Evolutionary conservation across 2,113 vertebrate species (phyloP).

Genomic region (Anoplopoma fimbria): DNA sequence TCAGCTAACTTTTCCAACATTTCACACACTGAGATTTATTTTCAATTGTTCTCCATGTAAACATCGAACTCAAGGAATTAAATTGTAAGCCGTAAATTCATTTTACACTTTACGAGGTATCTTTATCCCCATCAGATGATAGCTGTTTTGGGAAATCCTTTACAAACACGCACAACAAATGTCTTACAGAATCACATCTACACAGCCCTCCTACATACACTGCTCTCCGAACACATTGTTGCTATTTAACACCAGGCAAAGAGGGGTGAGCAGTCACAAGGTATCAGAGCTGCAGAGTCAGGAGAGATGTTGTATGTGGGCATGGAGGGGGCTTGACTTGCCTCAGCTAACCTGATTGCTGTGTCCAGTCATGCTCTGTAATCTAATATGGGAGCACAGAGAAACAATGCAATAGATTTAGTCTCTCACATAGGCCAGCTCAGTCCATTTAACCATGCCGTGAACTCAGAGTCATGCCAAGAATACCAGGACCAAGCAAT

Average conservation of each 20-base stretch:
- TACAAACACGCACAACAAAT: conserved; percentile 23
- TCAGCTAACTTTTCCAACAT: not conserved
- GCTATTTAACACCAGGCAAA: conserved; percentile 29
- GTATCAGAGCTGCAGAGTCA: conserved; percentile 43
- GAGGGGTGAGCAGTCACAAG: conserved; percentile 38
- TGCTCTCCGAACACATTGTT: conserved; percentile 25
- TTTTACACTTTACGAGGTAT: not conserved
- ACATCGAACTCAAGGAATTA: not conserved
- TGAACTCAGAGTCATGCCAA: conserved; percentile 52
- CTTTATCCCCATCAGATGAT: not conserved
- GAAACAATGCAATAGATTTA: conserved; percentile 66
- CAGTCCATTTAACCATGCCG: conserved; percentile 43
- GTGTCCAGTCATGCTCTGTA: conserved; percentile 64
- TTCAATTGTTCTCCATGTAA: not conserved
- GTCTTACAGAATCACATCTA: conserved; percentile 3
- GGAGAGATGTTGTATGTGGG: conserved; percentile 27
- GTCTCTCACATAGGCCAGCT: conserved; percentile 19
- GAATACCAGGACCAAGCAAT: conserved; percentile 58
- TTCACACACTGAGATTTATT: not conserved
- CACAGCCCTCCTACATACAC: conserved; percentile 12
- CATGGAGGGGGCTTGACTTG: conserved; percentile 27
- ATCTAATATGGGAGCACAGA: conserved; percentile 68
- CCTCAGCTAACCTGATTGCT: conserved; percentile 72
- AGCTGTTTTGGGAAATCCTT: conserved; percentile 6
- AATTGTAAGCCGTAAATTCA: not conserved